phyloP scores from a whole-genome alignment of 2,888 invertebrate species.

The Drosophila fulvimacula region DNA sequence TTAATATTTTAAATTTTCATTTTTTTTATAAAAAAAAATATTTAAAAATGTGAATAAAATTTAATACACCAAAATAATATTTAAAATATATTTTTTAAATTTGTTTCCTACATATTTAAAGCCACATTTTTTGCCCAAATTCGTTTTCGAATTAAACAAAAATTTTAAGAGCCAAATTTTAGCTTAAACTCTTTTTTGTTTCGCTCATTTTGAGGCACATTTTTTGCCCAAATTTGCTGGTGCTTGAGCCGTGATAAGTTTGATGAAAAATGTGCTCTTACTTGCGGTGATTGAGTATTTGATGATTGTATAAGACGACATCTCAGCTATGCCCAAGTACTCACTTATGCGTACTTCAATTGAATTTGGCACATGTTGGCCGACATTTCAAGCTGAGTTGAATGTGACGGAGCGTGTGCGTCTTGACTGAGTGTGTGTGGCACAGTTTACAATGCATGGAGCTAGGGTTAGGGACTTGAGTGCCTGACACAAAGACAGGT shows the following conservation, averaged over 20 bases:
- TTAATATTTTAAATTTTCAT: too few relatives aligned
- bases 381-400: slow-evolving; percentile 10
- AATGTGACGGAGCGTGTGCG: slow-evolving; percentile 1
- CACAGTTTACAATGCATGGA: slow-evolving; percentile 24
- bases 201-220: background rate
- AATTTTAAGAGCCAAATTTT: background rate
- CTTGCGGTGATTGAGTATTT: slow-evolving; percentile 5
- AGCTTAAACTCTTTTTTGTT: background rate
- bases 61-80: background rate
- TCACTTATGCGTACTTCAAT: slow-evolving; percentile 40
- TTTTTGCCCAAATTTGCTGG: background rate
- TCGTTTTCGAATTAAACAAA: background rate
- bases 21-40: background rate
- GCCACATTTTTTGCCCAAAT: slow-evolving; percentile 3
- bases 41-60: background rate
- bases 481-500: slow-evolving; percentile 38
- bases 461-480: slow-evolving; percentile 6
- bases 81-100: background rate
- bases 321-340: slow-evolving; percentile 1
- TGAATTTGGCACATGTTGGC: slow-evolving; percentile 50
- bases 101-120: background rate
- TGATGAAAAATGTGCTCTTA: background rate
- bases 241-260: background rate
- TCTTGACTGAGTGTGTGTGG: slow-evolving; percentile 28
- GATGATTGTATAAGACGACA: slow-evolving; percentile 19